Evolutionary conservation across 2,888 invertebrate species (phyloP), one percentile per base, ranked within the genome.

Genomic region (Ethmia dodecea): DNA sequence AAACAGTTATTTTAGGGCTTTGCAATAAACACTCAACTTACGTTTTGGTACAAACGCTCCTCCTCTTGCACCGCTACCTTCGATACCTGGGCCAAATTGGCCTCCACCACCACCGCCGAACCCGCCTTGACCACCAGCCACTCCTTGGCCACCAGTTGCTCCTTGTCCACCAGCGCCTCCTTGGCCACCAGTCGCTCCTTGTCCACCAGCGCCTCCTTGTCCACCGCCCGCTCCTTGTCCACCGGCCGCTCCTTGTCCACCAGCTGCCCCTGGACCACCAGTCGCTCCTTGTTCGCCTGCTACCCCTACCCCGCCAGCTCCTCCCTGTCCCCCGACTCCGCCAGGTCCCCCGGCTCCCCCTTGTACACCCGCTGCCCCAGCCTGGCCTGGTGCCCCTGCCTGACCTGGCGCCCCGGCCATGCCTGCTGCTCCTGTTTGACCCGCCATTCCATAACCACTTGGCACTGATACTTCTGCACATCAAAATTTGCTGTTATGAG

Each of bases 241-340:
- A 3, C 35, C 35, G n/a, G 18, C 24, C 13, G 8, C 24, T 13
- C 24, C 20, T 5, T 9, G n/a, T 9, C 16, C 27, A 15, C 27
- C 36, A 11, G 26, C 22, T 4, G 11, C 27, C 3, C 31, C 31
- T 8, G 18, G 32, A 5, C 3, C 26, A 13, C 18, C 25, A 5
- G 18, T 8, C 5, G 18, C 18, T 5, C 18, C 18, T 8, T 18
- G 18, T 18, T 5, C 18, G 5, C 18, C 18, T 5, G 18, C 5
- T 5, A 18, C 5, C 8, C 18, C 18, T 18, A 8, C 18, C 5
- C 35, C 35, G 10, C 36, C 42, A n/a, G 35, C 3, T 13, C 27
- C 37, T 14, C 33, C 32, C 14, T 13, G 22, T 2, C 6, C 27
- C 22, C 14, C 9, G 20, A 9, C 15, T 12, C 12, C 29, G 3